Evolutionary conservation across 2,113 vertebrate genomes (phyloP), one percentile per base, ranked within the genome.

Genomic region (Melozone crissalis): DNA sequence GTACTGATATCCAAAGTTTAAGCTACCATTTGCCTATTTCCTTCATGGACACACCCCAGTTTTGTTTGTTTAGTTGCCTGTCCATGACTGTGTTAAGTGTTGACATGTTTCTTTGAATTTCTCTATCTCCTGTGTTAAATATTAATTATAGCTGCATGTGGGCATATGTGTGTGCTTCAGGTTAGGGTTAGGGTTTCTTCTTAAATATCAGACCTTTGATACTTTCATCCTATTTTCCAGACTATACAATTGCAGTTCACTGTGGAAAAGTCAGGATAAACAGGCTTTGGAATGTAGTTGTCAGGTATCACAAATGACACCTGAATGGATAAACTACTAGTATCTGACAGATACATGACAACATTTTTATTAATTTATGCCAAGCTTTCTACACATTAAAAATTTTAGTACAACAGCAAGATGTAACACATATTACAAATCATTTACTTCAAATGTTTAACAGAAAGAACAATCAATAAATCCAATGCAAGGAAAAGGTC

Each of bases 81-180:
- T 57, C 14, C 16, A 5, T 11, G 11, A 8, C 18, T 76, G 15
- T 35, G 19, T 69, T 74, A 47, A 82, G 26, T 17, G 31, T 43
- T 81, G 20, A 24, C 9, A 3, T 22, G 3, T 74, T 82, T 68
- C 57, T 81, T 78, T 83, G 30, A 66, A 46, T 91, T 89, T 89
- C 65, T 81, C 4, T 84, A 26, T 89, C 39, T 95, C 11, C 19
- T 30, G 9, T 75, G 35, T 81, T 75, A 67, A 46, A 61, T 63
- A 61, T 72, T 88, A 91, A 91, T 95, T 96, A 72, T 87, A 96
- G 87, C 69, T 95, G 33, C 11, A 15, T 71, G 81, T 91, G 66
- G 89, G 95, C 35, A 27, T 71, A 30, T 72, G 51, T 71, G 24
- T 78, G 15, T 55, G 8, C 52, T 89, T 94, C 46, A 89, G 46